Evolutionary conservation across 2,113 vertebrate species (phyloP), one percentile per base, ranked within the genome.

Genomic region (Erythrolamprus reginae): DNA sequence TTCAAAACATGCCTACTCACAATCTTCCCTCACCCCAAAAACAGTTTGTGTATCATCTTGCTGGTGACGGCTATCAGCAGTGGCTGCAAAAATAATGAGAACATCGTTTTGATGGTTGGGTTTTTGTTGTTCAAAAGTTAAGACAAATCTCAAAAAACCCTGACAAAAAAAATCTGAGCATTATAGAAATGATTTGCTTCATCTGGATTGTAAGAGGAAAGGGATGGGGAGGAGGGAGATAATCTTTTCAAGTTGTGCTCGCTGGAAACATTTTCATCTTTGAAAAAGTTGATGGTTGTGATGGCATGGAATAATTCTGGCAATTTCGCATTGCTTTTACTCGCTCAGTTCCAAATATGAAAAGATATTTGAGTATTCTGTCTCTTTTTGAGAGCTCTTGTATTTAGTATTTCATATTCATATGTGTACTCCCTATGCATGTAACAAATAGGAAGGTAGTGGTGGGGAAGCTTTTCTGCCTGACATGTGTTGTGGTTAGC

Each of bases 321-420:
- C 88, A 90, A 87, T 82, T 92, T 93, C 82, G 77, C 26, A 26
- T 53, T 58, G 33, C 48, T 90, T 90, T 92, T 91, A 86, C 91
- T 89, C 92, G 86, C 86, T 92, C 10, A 5, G 17, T 8, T 53
- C 10, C 51, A 86, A 55, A 53, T 53, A 53, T 53, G 51, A 86
- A 53, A 53, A 86, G 51, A 33, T 84, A 26, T 6, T 85, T 24
- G 84, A 86, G 19, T 77, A 77, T 77, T 77, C 9, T 55, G 19
- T 55, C 17, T 53, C 4, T 86, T 6, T 33, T 28, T 85, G 15
- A 21, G 28, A 10, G 51, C 33, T 38, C 33, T 33, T 38, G 2
- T 38, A 65, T 65, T n/a, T 33, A 21, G 2, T 38, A 65, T 65
- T n/a, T n/a, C 61, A 33, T 21, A n/a, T 23, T 58, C 24, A 9